Conservation (phyloP, 2,888 invertebrate species). For the Callosobruchus maculatus region DNA sequence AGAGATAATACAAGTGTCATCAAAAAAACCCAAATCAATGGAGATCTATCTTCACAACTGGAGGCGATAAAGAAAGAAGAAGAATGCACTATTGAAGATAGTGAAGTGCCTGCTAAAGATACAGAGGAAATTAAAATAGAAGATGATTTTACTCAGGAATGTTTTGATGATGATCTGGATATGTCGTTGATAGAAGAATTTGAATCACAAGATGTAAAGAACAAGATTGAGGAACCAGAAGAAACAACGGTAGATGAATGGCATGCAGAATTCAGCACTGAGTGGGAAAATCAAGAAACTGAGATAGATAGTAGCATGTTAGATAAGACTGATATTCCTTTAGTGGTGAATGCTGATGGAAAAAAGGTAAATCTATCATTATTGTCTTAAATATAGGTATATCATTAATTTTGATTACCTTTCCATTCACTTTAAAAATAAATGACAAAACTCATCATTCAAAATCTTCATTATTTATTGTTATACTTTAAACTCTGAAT, state of each 20-base stretch:
- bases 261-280: conserved; percentile 26
- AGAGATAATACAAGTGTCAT: not conserved
- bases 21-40: not conserved
- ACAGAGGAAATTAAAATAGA: conserved; percentile 19
- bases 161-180: conserved; percentile 40
- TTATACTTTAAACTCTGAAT: too few species aligned
- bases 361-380: conserved; percentile 45
- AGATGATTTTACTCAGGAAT: conserved; percentile 27
- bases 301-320: conserved; percentile 31
- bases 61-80: conserved; percentile 4
- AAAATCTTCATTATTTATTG: too few species aligned
- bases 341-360: conserved; percentile 51
- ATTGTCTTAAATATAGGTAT: too few species aligned
- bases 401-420: too few species aligned
- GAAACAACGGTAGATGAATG: conserved; percentile 9
- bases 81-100: not conserved
- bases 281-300: conserved; percentile 36
- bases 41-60: not conserved
- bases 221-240: not conserved
- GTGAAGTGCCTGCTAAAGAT: not conserved
- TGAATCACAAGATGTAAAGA: conserved; percentile 21
- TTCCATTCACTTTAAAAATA: too few species aligned
- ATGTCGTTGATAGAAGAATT: conserved; percentile 37
- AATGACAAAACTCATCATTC: too few species aligned
- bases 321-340: conserved; percentile 46